Conservation (phyloP, 2,797 vertebrate genomes). For the Alfaro cultratus region DNA sequence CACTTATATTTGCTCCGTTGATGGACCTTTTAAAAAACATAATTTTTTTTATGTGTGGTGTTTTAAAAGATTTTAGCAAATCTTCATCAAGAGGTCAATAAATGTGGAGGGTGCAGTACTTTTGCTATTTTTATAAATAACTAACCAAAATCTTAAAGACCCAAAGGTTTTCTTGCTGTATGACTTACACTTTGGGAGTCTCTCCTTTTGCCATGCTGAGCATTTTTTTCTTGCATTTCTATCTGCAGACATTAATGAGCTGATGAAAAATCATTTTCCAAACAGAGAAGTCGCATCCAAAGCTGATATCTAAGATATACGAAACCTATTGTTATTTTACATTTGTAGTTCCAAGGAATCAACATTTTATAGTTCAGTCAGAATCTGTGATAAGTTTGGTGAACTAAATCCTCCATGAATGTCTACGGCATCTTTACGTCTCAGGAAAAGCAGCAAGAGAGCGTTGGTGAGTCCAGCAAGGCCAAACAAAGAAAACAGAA, state of each 20-base stretch:
- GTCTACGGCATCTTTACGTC: not conserved
- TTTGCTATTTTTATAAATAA: not conserved
- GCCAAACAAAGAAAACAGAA: not conserved
- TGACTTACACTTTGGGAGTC: not conserved
- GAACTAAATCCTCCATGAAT: not conserved
- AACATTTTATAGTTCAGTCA: not conserved
- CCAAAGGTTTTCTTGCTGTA: not conserved
- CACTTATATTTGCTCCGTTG: not conserved
- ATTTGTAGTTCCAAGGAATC: not conserved
- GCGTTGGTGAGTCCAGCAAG: not conserved
- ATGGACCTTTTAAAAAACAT: not conserved
- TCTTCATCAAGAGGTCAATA: not conserved
- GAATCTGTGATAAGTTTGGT: not conserved
- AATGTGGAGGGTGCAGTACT: not conserved
- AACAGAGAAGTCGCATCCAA: not conserved
- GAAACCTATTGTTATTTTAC: not conserved
- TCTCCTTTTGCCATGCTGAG: not conserved
- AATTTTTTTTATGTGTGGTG: not conserved
- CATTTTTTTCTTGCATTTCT: not conserved
- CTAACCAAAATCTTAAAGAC: not conserved
- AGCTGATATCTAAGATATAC: not conserved
- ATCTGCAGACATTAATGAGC: not conserved
- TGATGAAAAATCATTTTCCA: not conserved
- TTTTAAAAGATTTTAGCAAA: not conserved
- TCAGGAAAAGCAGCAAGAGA: not conserved